phyloP scores from a whole-genome alignment of 2,888 invertebrate species.

The Rotaria magnacalcarata region DNA sequence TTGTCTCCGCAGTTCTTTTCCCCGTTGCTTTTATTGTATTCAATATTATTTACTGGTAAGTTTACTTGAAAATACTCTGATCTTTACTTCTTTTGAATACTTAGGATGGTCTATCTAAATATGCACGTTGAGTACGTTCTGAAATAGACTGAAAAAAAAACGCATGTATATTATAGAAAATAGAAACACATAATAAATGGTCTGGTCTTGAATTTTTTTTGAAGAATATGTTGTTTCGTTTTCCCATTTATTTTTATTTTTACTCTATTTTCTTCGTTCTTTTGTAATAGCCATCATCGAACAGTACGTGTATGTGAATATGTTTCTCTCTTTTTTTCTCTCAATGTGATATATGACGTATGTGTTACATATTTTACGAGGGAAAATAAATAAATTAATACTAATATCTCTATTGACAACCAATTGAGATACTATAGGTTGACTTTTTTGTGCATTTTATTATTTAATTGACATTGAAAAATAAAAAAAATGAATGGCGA shows the following conservation, averaged over 20 bases:
- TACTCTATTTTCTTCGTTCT: background rate
- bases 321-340: background rate
- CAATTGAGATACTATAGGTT: background rate
- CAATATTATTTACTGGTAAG: conserved; percentile 45
- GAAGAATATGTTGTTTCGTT: background rate
- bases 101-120: conserved; percentile 46
- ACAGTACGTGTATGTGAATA: background rate
- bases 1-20: conserved; percentile 45
- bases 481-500: background rate
- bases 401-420: background rate
- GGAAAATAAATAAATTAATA: background rate
- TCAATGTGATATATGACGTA: conserved; percentile 1
- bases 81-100: background rate
- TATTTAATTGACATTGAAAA: background rate
- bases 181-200: background rate
- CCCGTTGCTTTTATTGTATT: conserved; percentile 45
- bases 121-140: conserved; percentile 41
- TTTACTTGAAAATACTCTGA: background rate
- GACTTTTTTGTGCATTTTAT: background rate
- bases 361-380: background rate
- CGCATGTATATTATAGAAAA: background rate
- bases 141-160: background rate
- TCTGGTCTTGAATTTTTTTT: background rate
- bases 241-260: background rate
- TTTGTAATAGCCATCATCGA: conserved; percentile 19